Evolutionary conservation across 2,888 invertebrate species (phyloP), one percentile per base, ranked within the genome.

Genomic region (Drosophila fulvimacula): DNA sequence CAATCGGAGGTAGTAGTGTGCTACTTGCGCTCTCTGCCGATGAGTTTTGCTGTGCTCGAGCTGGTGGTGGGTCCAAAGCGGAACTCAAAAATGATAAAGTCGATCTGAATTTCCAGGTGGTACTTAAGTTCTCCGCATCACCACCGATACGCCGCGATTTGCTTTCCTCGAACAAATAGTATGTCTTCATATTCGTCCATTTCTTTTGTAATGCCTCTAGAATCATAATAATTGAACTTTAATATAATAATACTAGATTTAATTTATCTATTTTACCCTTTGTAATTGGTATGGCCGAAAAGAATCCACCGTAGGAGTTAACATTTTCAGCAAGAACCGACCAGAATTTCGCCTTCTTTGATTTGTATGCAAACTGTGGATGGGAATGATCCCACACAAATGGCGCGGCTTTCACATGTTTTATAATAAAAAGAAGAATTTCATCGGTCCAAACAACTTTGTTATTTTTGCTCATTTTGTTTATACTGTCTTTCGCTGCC

Each of bases 181-280:
- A 76, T 6, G 76, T 76, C 15, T 76, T 76, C 76, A 76, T 76
- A 19, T 76, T 76, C 9, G 76, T 76, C 76, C 76, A 76, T 44
- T 76, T 76, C n/a, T 75, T 76, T 39, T 76, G 76, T 24, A 76
- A 34, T 15, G 71, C 64, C 39, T 76, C 76, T 76, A 32, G 5
- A 62, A 56, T 17, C 5, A 58, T 9, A 57, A 44, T 4, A n/a
- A 2, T 5, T 11, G 13, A 36, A 17, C 9, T 49, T 65, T 46
- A 48, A 41, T 42, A 41, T 11, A 6, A 11, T 13, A 36, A 17
- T 55, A n/a, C 4, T n/a, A 0, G 19, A 2, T n/a, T 30, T 19
- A 21, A 36, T 17, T 5, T 24, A 13, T 52, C 24, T 24, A 15
- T 46, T 39, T 32, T 36, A 76, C 76, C 76, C 30, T 76, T 76